Conservation (phyloP, 2,113 vertebrate genomes). For the Otocyon megalotis region DNA sequence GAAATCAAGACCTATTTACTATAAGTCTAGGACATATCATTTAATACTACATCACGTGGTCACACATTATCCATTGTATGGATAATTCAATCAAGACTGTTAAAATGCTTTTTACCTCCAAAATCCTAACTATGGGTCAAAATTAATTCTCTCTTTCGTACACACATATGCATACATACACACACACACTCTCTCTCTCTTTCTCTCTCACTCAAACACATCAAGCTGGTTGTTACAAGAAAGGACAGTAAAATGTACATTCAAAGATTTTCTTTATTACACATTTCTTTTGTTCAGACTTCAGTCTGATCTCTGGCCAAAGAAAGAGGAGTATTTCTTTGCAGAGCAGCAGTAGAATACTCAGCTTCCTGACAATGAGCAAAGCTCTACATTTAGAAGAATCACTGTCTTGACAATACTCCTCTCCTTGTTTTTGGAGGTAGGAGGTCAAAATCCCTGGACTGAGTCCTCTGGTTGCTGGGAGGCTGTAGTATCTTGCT, state of each 20-base stretch:
- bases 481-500: neutral
- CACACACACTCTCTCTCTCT: too few species aligned
- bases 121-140: neutral
- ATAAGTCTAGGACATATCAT: constrained; percentile 26
- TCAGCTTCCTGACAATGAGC: neutral
- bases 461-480: neutral
- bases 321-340: neutral
- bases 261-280: neutral
- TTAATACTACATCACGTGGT: neutral
- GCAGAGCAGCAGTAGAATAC: neutral
- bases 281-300: neutral
- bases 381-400: neutral
- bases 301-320: constrained; percentile 13
- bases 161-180: neutral
- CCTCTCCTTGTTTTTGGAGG: neutral
- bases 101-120: neutral
- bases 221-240: neutral
- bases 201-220: neutral
- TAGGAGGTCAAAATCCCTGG: neutral
- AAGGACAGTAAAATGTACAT: neutral
- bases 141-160: neutral
- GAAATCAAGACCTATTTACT: constrained; percentile 48
- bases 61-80: neutral
- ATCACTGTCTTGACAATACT: neutral
- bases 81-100: neutral